Conservation (phyloP, 2,113 vertebrate species). For the Limnothrissa miodon region DNA sequence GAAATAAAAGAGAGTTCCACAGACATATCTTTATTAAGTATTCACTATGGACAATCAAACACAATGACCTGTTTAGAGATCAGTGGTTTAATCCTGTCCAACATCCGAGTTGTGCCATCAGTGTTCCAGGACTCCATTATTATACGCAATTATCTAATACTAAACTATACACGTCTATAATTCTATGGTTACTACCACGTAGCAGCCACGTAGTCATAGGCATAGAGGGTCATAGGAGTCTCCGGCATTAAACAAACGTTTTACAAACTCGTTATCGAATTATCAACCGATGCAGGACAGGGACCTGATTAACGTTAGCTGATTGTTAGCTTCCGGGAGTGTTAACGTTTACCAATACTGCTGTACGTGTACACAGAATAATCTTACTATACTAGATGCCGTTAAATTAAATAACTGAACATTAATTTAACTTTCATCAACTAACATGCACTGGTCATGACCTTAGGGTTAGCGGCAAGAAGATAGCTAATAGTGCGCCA, state of each 20-base stretch:
- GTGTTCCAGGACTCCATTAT: too few relatives aligned
- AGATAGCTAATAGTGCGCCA: neutral
- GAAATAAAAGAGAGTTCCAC: neutral
- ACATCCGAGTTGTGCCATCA: too few relatives aligned
- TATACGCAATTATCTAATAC: too few relatives aligned
- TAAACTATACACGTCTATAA: too few relatives aligned
- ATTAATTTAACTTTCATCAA: neutral
- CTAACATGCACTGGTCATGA: neutral
- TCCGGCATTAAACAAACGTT: neutral
- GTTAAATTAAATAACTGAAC: neutral
- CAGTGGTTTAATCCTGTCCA: too few relatives aligned
- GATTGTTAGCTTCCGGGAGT: neutral
- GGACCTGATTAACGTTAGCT: neutral
- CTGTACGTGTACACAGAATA: too few relatives aligned
- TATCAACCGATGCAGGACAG: neutral
- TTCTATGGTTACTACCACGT: neutral
- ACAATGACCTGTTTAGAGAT: neutral
- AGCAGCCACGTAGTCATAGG: neutral
- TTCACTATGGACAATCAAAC: neutral
- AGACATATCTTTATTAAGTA: neutral
- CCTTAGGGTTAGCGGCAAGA: neutral
- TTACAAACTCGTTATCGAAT: neutral
- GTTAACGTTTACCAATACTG: too few relatives aligned
- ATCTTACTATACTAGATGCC: too few relatives aligned
- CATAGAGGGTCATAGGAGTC: too few relatives aligned